Percentiles rank a stretch among this genome's conserved stretches.
Evolutionary conservation across 1,140 invertebrate genomes (phyloP).

Genomic region (Bacillus rossius): DNA sequence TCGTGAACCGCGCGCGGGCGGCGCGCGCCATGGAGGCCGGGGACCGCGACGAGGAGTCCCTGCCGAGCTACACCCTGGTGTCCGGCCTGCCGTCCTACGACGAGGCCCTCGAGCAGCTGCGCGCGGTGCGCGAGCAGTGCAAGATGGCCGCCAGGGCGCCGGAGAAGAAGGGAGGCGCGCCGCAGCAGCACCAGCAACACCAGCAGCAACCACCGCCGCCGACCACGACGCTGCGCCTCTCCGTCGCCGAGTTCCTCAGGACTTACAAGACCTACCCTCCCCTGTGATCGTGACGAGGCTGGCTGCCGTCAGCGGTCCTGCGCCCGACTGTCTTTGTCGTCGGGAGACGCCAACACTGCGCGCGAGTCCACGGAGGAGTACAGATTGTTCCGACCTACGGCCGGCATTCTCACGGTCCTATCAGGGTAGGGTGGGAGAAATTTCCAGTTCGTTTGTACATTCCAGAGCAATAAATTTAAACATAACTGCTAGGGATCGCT

Average conservation of each 20-base stretch:
- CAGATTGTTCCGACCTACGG: too few relatives aligned
- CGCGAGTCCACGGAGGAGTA: too few relatives aligned
- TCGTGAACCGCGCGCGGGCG: too few relatives aligned
- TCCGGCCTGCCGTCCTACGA: conserved; percentile 56
- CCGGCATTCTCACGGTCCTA: too few relatives aligned
- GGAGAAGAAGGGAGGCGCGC: neutral
- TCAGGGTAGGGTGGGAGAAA: too few relatives aligned
- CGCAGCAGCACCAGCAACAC: conserved; percentile 23
- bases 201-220: neutral
- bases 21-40: conserved; percentile 15
- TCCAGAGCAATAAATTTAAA: too few relatives aligned
- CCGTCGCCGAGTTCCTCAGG: conserved; percentile 36
- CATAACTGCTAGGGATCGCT: too few relatives aligned
- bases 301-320: too few relatives aligned
- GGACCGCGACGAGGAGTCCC: conserved; percentile 44
- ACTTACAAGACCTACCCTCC: conserved; percentile 26
- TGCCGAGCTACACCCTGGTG: conserved; percentile 55
- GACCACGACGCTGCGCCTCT: conserved; percentile 20
- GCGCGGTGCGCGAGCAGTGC: conserved; percentile 24
- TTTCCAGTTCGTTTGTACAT: too few relatives aligned
- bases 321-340: too few relatives aligned
- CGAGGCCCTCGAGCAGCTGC: conserved; percentile 51
- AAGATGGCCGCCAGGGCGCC: neutral
- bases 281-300: too few relatives aligned
- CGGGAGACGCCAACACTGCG: too few relatives aligned